Evolutionary conservation across 2,888 invertebrate species (phyloP), one percentile per base, ranked within the genome.

Genomic region (Listrodromus nycthemerus): DNA sequence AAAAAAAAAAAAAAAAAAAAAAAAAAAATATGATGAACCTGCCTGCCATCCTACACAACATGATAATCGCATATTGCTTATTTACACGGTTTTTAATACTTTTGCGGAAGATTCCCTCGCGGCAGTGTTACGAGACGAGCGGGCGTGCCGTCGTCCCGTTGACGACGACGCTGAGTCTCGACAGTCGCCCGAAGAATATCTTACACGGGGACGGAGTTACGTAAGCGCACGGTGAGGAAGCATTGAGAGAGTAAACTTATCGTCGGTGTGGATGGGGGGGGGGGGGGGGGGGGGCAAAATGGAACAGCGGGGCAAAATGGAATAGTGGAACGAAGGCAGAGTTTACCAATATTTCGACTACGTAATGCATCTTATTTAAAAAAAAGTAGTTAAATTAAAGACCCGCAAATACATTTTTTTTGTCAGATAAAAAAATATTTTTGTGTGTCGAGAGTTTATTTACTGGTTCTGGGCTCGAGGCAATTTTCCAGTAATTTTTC

Each of bases 161-260:
- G 55, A 24, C 55, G 55, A 21, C 21, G 55, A 24, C 21, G 55
- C 24, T 10, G 61, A 77, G 67, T 55, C 50, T 19, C 24, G 71
- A 52, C 67, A 65, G 77, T 55, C 69, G 80, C 63, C 63, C 71
- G 50, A 73, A 73, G 71, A 80, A 33, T 75, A 76, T 83, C 67
- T 67, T 37, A 41, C 48, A 69, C 24, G 13, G 55, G 10, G 50
- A 55, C 21, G 37, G 37, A 55, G 55, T 55, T 55, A 24, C 4
- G 55, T 55, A 55, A 55, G 41, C 24, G 55, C 24, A 21, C 4
- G 4, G 41, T 1, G 41, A 55, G 8, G 10, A 24, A 4, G 55
- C 21, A 77, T 67, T 80, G 66, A 63, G 67, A 45, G 41, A 73
- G 37, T 19, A 80, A 83, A 80, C 55, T 69, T 77, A 52, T 69